phyloP scores from a whole-genome alignment of 2,888 invertebrate genomes.

The Sphaerophoria rueppellii region DNA sequence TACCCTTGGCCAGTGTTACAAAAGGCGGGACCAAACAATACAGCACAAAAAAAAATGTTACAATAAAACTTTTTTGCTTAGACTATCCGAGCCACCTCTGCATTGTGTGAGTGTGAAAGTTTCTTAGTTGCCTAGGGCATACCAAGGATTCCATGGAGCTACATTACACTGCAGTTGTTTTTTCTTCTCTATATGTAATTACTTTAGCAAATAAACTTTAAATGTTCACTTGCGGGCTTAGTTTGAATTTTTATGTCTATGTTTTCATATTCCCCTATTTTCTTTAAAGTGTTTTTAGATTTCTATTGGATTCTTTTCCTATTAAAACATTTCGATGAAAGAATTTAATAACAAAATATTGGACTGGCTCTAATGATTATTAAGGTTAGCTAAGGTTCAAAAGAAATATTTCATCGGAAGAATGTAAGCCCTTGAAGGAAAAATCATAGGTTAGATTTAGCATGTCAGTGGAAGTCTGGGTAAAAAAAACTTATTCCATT shows the following conservation, averaged over 20 bases:
- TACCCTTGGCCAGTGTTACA: constrained; percentile 45
- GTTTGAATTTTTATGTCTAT: constrained; percentile 60
- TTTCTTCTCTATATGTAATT: constrained; percentile 52
- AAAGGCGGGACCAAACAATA: constrained; percentile 56
- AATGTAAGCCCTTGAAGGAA: too few species aligned
- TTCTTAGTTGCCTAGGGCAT: constrained; percentile 49
- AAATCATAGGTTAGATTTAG: too few species aligned
- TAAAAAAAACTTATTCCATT: too few species aligned
- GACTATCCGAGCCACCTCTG: constrained; percentile 67
- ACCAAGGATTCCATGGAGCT: constrained; percentile 63
- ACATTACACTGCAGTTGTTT: constrained; percentile 67
- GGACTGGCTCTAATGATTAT: too few species aligned
- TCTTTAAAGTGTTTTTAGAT: constrained; percentile 19
- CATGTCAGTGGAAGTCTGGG: too few species aligned
- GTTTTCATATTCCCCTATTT: constrained; percentile 14
- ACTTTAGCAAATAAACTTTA: constrained; percentile 69
- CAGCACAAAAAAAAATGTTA: constrained; percentile 61
- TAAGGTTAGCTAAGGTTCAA: too few species aligned
- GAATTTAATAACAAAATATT: too few species aligned
- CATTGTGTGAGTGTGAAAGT: constrained; percentile 50
- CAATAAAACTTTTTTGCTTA: constrained; percentile 55
- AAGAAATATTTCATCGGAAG: too few species aligned
- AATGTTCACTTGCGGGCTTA: constrained; percentile 69
- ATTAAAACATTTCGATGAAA: too few species aligned
- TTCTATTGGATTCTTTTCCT: background rate